Percentiles rank a stretch among this genome's conserved stretches.
Conservation (phyloP, 2,797 vertebrate species). For the Lacerta agilis region DNA sequence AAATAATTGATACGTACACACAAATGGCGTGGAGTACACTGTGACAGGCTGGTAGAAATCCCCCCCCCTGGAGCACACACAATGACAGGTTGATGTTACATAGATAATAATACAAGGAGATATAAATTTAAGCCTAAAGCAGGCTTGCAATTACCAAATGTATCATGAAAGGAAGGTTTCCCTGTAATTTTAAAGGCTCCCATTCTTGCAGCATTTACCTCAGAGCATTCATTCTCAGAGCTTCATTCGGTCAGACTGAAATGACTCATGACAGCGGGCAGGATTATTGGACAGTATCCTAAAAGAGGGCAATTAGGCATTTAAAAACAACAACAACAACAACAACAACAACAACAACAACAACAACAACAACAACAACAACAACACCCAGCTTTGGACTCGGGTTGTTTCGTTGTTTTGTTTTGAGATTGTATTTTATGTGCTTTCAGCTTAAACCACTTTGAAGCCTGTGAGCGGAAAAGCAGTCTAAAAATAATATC, state of each 20-base stretch:
- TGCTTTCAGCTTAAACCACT: no score
- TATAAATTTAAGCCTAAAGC: background rate
- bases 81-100: background rate
- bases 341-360: background rate
- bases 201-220: background rate
- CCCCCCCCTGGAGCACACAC: constrained; percentile 3
- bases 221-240: background rate
- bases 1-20: constrained; percentile 52
- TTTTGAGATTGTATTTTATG: no score
- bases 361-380: background rate
- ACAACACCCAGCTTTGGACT: background rate
- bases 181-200: background rate
- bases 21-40: background rate
- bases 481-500: no score
- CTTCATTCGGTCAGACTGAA: background rate
- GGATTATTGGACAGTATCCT: background rate
- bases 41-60: constrained; percentile 41
- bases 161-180: background rate
- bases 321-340: background rate
- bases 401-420: background rate
- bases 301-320: background rate
- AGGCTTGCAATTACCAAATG: background rate
- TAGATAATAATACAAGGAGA: background rate
- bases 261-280: background rate
- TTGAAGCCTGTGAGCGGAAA: no score